These are phyloP conservation scores for Planiliza haematocheilus DNA, from an alignment of 2,113 vertebrate genomes.

Conservation along the genomic window DNA sequence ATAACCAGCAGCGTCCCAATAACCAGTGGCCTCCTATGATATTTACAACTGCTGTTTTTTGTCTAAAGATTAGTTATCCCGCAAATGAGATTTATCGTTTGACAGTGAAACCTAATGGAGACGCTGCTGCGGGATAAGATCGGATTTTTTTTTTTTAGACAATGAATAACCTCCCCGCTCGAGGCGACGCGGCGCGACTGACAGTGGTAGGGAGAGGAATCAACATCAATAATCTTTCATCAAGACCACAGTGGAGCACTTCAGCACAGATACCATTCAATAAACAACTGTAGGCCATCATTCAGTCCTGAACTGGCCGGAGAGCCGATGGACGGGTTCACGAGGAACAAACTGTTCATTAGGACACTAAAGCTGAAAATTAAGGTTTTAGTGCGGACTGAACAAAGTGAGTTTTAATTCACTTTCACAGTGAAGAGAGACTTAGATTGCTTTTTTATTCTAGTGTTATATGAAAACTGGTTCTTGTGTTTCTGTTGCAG, in stretches of 20 bases:
- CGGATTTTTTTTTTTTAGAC: constrained; percentile 76
- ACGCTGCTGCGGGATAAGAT: constrained; percentile 73
- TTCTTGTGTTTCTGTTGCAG: too few relatives aligned
- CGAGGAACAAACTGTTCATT: too few relatives aligned
- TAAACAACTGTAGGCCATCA: constrained; percentile 82
- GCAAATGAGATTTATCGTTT: constrained; percentile 81
- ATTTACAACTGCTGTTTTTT: constrained; percentile 61
- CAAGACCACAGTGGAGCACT: constrained; percentile 75
- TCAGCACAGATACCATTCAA: constrained; percentile 77
- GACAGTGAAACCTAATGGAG: constrained; percentile 76
- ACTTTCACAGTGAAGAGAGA: too few relatives aligned
- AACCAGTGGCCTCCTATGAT: constrained; percentile 51
- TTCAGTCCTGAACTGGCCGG: constrained; percentile 66
- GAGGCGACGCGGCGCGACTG: constrained; percentile 72
- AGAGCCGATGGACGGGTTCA: constrained; percentile 38
- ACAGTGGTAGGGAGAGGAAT: constrained; percentile 77
- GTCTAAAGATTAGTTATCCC: constrained; percentile 77
- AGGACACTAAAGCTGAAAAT: too few relatives aligned
- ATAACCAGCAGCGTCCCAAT: constrained; percentile 44
- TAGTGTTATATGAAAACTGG: too few relatives aligned
- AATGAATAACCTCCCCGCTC: constrained; percentile 80
- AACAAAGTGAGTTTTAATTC: too few relatives aligned
- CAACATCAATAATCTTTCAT: constrained; percentile 87
- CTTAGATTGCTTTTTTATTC: too few relatives aligned
- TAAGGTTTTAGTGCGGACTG: too few relatives aligned